Conservation (phyloP, 2,888 invertebrate genomes). For the Pharmacophagus antenor region DNA sequence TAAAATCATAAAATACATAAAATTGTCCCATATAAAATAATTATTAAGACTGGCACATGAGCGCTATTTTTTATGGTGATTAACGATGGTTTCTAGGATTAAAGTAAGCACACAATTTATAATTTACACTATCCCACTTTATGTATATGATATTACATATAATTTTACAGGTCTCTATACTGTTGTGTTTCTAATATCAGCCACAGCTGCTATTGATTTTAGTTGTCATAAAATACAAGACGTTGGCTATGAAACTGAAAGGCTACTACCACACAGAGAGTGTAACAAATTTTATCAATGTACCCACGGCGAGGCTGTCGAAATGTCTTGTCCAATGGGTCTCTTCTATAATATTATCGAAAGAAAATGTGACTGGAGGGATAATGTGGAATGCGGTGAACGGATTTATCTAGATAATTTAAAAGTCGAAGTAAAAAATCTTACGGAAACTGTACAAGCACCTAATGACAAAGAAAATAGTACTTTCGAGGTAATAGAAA, state of each 20-base stretch:
- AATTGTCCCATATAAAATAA: no score
- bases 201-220: conserved; percentile 39
- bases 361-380: conserved; percentile 81
- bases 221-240: conserved; percentile 58
- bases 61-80: no score
- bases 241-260: conserved; percentile 56
- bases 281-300: conserved; percentile 85
- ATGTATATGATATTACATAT: background rate
- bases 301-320: conserved; percentile 82
- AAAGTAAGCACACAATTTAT: no score
- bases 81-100: no score
- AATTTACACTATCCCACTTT: no score
- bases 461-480: background rate
- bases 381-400: conserved; percentile 82
- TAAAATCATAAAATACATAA: no score
- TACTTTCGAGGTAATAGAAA: background rate
- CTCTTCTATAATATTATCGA: conserved; percentile 79
- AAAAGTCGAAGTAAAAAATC: background rate
- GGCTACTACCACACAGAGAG: conserved; percentile 77
- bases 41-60: no score
- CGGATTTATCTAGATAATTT: conserved; percentile 45
- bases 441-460: background rate
- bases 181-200: conserved; percentile 37
- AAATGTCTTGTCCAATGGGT: conserved; percentile 78
- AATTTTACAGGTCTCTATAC: conserved; percentile 22